Evolutionary conservation across 1,140 invertebrate species (phyloP).

Genomic region (Theocolax elegans): DNA sequence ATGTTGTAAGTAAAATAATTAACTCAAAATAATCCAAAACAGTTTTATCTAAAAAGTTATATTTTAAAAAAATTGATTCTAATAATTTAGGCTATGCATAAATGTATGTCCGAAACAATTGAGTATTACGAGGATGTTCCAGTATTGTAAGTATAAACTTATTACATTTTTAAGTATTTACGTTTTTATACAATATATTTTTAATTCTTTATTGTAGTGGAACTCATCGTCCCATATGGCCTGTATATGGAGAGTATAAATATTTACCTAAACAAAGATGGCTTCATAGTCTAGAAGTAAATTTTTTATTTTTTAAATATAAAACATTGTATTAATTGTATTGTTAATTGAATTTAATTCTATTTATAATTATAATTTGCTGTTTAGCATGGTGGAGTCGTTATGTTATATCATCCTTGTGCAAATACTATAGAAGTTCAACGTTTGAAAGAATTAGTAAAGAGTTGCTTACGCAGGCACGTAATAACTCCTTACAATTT

Average conservation of each 20-base stretch:
- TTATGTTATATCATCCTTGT: constrained; percentile 91
- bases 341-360: constrained; percentile 8
- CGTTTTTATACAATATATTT: background rate
- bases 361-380: constrained; percentile 40
- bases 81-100: constrained; percentile 71
- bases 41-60: background rate
- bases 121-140: constrained; percentile 74
- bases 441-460: constrained; percentile 73
- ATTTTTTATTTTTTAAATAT: constrained; percentile 18
- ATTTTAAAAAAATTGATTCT: constrained; percentile 35
- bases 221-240: constrained; percentile 82
- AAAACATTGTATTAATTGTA: background rate
- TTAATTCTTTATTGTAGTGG: constrained; percentile 72
- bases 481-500: constrained; percentile 81
- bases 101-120: constrained; percentile 78
- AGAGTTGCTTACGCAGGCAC: constrained; percentile 80
- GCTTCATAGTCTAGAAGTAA: constrained; percentile 84
- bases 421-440: constrained; percentile 76
- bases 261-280: constrained; percentile 86
- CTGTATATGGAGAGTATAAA: constrained; percentile 84
- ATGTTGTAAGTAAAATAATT: constrained; percentile 67
- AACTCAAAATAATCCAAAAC: constrained; percentile 31
- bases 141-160: constrained; percentile 56
- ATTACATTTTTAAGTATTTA: constrained; percentile 5
- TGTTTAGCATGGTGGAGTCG: constrained; percentile 83